These are phyloP conservation scores for Fundulus diaphanus DNA, from an alignment of 2,797 vertebrate species.

Conservation along the genomic window DNA sequence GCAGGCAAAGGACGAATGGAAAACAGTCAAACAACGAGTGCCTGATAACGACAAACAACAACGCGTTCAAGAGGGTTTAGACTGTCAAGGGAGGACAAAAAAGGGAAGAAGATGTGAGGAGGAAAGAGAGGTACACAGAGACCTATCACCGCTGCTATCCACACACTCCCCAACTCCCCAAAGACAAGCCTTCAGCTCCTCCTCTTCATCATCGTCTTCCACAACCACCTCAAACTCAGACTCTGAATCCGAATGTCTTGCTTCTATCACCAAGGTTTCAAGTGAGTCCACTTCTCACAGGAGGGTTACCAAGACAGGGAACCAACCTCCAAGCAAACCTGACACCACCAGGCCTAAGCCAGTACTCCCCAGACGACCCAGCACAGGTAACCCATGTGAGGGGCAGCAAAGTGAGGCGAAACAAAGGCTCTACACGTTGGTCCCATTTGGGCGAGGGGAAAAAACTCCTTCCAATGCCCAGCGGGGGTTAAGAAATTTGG, in stretches of 20 bases:
- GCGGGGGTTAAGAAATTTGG: constrained; percentile 90
- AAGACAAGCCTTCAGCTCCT: constrained; percentile 62
- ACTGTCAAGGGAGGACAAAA: constrained; percentile 56
- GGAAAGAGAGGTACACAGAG: constrained; percentile 49
- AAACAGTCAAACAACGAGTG: constrained; percentile 73
- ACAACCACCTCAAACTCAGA: constrained; percentile 69
- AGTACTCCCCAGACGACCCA: constrained; percentile 56
- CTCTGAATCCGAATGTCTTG: constrained; percentile 71
- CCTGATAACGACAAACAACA: constrained; percentile 59
- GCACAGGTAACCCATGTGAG: constrained; percentile 77
- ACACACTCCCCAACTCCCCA: constrained; percentile 69
- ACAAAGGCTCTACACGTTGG: constrained; percentile 93
- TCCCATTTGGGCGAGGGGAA: constrained; percentile 93
- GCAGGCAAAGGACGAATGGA: constrained; percentile 66
- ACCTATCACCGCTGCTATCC: constrained; percentile 67
- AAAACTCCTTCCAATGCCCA: constrained; percentile 77
- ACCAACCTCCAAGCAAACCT: constrained; percentile 63
- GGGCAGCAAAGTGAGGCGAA: constrained; percentile 83
- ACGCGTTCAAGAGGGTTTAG: constrained; percentile 62
- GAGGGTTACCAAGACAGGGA: constrained; percentile 70
- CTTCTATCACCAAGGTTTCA: constrained; percentile 79
- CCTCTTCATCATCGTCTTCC: constrained; percentile 62
- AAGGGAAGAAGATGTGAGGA: constrained; percentile 59
- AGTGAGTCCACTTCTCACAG: constrained; percentile 81
- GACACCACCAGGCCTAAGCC: constrained; percentile 46